A percentile compares a stretch with the other conserved stretches of the same genome.
Evolutionary conservation across 2,888 invertebrate species (phyloP).

Genomic region (Gari tellinella): DNA sequence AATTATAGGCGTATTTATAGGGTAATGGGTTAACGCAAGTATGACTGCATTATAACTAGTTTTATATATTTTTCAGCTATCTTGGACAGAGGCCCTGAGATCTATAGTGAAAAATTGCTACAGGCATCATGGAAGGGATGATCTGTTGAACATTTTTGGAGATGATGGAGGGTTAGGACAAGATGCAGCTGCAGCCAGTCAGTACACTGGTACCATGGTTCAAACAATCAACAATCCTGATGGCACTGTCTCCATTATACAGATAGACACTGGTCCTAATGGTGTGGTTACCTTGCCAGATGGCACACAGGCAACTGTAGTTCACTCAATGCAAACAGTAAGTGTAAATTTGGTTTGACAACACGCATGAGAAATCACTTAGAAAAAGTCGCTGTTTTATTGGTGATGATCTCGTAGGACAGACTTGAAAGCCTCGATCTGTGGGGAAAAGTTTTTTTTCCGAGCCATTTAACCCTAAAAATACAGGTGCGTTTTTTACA

Average conservation of each 20-base stretch:
- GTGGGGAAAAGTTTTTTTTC: too few species aligned
- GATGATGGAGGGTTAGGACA: slow-evolving; percentile 10
- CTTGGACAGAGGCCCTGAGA: slow-evolving; percentile 98
- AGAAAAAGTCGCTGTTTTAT: too few species aligned
- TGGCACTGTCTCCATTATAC: slow-evolving; percentile 97
- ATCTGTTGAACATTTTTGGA: slow-evolving; percentile 87
- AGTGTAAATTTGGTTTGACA: too few species aligned
- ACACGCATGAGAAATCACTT: too few species aligned
- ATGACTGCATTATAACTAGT: too few species aligned
- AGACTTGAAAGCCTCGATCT: too few species aligned
- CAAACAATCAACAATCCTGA: slow-evolving; percentile 98
- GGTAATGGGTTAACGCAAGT: too few species aligned
- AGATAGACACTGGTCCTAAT: slow-evolving; percentile 86
- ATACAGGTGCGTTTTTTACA: too few species aligned
- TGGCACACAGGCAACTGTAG: slow-evolving; percentile 97
- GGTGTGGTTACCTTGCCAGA: slow-evolving; percentile 91
- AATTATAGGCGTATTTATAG: too few species aligned
- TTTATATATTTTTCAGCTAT: slow-evolving; percentile 91
- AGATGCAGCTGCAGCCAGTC: slow-evolving; percentile 6
- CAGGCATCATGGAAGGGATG: slow-evolving; percentile 98
- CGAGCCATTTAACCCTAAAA: too few species aligned
- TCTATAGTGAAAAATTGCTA: slow-evolving; percentile 99
- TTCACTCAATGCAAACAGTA: slow-evolving; percentile 85
- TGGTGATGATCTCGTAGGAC: too few species aligned
- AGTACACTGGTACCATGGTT: slow-evolving; percentile 90